phyloP scores from a whole-genome alignment of 2,888 invertebrate species.

The Aradus depressus region DNA sequence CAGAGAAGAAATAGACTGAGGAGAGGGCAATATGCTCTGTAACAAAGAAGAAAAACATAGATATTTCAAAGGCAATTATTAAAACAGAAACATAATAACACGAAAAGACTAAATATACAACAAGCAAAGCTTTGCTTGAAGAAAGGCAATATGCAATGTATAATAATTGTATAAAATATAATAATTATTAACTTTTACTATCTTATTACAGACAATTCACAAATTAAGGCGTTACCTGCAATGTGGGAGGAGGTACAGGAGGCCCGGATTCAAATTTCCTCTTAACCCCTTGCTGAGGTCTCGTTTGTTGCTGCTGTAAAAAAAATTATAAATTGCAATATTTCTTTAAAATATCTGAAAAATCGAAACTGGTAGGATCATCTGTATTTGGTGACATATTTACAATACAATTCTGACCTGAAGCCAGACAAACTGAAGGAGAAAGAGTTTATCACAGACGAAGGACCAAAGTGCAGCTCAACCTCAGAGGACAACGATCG shows the following conservation, averaged over 20 bases:
- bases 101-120: not conserved
- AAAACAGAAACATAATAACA: not conserved
- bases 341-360: too few relatives aligned
- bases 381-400: too few relatives aligned
- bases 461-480: too few relatives aligned
- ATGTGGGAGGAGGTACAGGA: slow-evolving; percentile 1
- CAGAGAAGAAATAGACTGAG: slow-evolving; percentile 4
- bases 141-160: not conserved
- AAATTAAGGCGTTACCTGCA: not conserved
- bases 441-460: too few relatives aligned
- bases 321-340: too few relatives aligned
- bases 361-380: too few relatives aligned
- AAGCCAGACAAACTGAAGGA: too few relatives aligned
- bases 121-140: not conserved
- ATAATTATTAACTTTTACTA: not conserved
- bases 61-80: too few relatives aligned
- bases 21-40: slow-evolving; percentile 11
- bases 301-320: slow-evolving; percentile 19
- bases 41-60: not conserved
- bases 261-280: slow-evolving; percentile 21
- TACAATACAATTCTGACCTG: too few relatives aligned
- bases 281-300: slow-evolving; percentile 19
- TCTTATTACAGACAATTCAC: too few relatives aligned
- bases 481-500: too few relatives aligned
- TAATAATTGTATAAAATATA: not conserved